phyloP scores from a whole-genome alignment of 1,140 invertebrate genomes.

The Cherax destructor region DNA sequence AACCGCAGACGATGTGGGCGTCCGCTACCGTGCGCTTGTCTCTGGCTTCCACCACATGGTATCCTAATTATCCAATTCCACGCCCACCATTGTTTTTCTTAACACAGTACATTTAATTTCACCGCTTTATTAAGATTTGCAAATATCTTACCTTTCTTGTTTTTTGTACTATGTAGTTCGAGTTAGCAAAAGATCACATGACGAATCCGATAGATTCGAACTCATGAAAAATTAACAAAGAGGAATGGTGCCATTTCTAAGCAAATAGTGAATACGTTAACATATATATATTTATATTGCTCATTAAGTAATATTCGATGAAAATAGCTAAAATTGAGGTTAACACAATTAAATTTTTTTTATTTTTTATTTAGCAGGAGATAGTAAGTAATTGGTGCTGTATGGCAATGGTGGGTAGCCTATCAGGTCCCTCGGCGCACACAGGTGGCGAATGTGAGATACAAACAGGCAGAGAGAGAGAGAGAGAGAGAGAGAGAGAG shows the following conservation, averaged over 20 bases:
- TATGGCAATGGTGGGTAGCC: background rate
- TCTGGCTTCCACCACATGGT: background rate
- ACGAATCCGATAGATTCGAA: background rate
- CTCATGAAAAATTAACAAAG: constrained; percentile 13
- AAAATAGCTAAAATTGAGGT: background rate
- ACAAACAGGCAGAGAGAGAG: background rate
- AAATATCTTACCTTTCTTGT: no score
- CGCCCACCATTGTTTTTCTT: background rate
- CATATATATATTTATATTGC: background rate
- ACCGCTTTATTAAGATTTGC: background rate
- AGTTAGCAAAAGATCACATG: background rate
- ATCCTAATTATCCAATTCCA: background rate
- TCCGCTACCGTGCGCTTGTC: background rate
- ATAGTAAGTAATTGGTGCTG: background rate
- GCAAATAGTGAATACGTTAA: background rate
- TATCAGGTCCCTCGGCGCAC: background rate
- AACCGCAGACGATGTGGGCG: constrained; percentile 1
- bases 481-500: background rate
- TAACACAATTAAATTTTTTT: no score
- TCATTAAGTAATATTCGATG: background rate
- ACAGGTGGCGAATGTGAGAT: constrained; percentile 12
- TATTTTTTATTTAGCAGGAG: no score
- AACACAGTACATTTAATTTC: background rate
- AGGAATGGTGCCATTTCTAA: background rate
- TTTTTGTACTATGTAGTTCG: background rate